Evolutionary conservation across 1,140 invertebrate species (phyloP).

Genomic region (Neotoxoptera formosana): DNA sequence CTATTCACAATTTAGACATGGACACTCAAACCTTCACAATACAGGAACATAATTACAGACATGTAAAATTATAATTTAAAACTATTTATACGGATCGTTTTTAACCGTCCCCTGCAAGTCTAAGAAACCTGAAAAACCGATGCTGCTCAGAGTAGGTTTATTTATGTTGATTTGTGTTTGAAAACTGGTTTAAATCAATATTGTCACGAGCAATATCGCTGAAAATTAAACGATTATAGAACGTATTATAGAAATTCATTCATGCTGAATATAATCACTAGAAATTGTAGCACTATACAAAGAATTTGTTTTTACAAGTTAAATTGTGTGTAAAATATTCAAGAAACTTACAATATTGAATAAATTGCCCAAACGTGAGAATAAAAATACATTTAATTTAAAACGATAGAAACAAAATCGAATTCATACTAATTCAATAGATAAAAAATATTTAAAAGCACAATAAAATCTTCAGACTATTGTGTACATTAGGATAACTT

Average conservation of each 20-base stretch:
- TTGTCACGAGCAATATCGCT: background rate
- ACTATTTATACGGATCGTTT: background rate
- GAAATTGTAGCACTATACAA: background rate
- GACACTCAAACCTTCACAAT: background rate
- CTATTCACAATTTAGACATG: background rate
- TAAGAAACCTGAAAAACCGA: background rate
- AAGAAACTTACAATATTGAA: background rate
- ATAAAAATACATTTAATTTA: background rate
- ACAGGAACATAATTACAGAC: background rate
- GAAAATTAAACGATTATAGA: background rate
- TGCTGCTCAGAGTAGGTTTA: background rate
- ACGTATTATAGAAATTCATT: background rate
- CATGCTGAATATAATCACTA: background rate
- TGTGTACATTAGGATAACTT: background rate
- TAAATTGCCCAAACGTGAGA: background rate
- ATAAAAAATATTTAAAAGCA: background rate
- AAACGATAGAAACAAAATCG: background rate
- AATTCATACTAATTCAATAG: too few relatives aligned
- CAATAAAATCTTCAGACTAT: background rate
- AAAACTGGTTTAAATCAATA: background rate
- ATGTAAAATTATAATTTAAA: background rate
- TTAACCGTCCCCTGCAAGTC: background rate
- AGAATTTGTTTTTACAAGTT: background rate
- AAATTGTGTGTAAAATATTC: too few relatives aligned
- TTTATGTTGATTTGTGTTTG: background rate